Evolutionary conservation across 2,113 vertebrate genomes (phyloP).

Genomic region (Eptesicus fuscus): DNA sequence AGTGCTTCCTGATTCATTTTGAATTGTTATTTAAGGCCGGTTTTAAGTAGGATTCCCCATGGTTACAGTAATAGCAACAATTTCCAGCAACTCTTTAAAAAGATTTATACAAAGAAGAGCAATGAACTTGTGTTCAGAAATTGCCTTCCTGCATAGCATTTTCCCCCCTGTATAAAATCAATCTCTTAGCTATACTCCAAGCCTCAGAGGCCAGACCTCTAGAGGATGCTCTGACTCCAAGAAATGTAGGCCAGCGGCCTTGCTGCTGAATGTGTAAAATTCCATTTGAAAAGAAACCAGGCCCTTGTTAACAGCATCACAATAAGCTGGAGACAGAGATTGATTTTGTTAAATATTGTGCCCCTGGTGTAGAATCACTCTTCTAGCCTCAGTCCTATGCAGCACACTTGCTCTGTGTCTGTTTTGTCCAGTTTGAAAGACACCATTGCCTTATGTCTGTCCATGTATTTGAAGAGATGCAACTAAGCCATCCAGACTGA

Average conservation of each 20-base stretch:
- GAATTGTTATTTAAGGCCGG: neutral
- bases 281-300: neutral
- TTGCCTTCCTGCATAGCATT: neutral
- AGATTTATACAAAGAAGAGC: neutral
- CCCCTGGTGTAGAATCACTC: neutral
- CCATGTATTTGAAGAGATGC: neutral
- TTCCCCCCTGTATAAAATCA: conserved; percentile 9
- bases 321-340: neutral
- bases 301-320: neutral
- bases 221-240: neutral
- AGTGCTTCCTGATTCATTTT: neutral
- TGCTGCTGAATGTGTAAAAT: neutral
- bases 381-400: neutral
- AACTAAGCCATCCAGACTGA: neutral
- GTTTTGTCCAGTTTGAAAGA: neutral
- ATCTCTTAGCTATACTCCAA: neutral
- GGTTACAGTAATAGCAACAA: neutral
- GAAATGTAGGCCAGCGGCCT: conserved; percentile 24
- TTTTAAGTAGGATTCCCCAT: neutral
- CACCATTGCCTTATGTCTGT: neutral
- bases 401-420: neutral
- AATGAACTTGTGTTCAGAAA: conserved; percentile 6
- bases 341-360: neutral
- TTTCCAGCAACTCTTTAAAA: neutral
- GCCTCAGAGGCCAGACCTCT: conserved; percentile 43